Evolutionary conservation across 2,113 vertebrate species (phyloP).

Genomic region (Hippocampus zosterae): DNA sequence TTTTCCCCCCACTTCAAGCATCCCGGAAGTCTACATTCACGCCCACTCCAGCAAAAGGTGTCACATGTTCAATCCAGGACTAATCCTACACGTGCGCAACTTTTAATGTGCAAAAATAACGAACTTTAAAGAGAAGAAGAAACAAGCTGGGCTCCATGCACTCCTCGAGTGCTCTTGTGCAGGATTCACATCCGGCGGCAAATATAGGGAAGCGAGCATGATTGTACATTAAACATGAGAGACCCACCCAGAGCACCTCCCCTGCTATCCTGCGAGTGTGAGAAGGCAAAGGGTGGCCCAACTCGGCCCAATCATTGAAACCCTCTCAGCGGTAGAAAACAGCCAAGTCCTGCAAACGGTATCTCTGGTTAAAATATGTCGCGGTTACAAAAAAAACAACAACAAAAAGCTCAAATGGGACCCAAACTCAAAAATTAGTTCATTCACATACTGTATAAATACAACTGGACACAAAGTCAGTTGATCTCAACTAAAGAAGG

Average conservation of each 20-base stretch:
- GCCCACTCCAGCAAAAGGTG: conserved; percentile 51
- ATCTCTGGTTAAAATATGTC: background rate
- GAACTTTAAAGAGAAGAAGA: background rate
- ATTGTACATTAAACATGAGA: conserved; percentile 60
- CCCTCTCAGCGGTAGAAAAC: background rate
- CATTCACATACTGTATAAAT: background rate
- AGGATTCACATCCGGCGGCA: conserved; percentile 21
- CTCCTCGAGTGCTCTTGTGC: conserved; percentile 19
- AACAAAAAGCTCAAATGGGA: background rate
- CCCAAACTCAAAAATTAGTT: background rate
- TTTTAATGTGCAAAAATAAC: background rate
- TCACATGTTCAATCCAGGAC: conserved; percentile 31
- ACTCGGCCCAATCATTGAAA: conserved; percentile 24
- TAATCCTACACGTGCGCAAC: background rate
- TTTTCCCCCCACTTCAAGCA: background rate
- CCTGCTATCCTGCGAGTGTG: conserved; percentile 24
- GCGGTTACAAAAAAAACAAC: background rate
- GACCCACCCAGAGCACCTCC: conserved; percentile 64
- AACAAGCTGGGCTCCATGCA: conserved; percentile 14
- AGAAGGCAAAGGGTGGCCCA: conserved; percentile 35
- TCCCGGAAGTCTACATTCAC: conserved; percentile 9
- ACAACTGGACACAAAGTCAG: background rate
- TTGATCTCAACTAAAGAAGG: no score
- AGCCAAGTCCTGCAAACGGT: background rate
- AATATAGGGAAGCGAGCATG: conserved; percentile 44